Evolutionary conservation across 2,113 vertebrate genomes (phyloP), one percentile per base, ranked within the genome.

Genomic region (Butastur rufipennis): DNA sequence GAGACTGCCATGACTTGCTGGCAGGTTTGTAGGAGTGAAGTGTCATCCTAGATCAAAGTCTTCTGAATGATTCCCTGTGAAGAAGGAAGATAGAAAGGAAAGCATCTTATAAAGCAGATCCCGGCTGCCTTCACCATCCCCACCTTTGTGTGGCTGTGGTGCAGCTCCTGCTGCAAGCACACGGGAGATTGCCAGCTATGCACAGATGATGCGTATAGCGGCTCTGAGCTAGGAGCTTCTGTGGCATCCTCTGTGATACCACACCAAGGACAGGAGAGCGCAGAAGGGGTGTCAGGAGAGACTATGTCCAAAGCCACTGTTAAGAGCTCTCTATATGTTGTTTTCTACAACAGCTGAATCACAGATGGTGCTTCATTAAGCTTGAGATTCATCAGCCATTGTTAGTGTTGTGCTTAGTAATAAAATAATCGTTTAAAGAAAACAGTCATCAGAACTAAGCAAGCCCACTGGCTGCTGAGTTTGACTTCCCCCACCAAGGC

Each of bases 401-500:
- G 59, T 56, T 84, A 84, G 72, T 42, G 59, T 31, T 81, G 88
- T 2, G 1, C 66, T 73, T n/a, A 26, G 40, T 62, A 85, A 85
- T 34, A 93, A 94, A 93, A 80, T 16, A 75, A 31, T 79, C 32
- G 43, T 91, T 85, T 68, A 77, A 93, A 94, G 94, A 62, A 77
- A 85, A 73, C 3, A 66, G 50, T 29, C 7, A 48, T 58, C 63
- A 91, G 66, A 75, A 80, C 42, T 38, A 82, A 70, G 50, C 74
- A 71, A 90, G 47, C 32, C 31, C 73, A 27, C 40, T n/a, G 73
- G 40, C 70, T 82, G 36, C 78, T 65, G 58, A 25, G 15, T 40
- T 29, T 45, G 65, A n/a, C 25, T 29, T 63, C 34, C 50, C 52
- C 47, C 67, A 40, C 29, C 32, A 25, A 25, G 47, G 66, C 42